Evolutionary conservation across 23 tunicate species (phyloP).

Genomic region (Trididemnum miniatum): DNA sequence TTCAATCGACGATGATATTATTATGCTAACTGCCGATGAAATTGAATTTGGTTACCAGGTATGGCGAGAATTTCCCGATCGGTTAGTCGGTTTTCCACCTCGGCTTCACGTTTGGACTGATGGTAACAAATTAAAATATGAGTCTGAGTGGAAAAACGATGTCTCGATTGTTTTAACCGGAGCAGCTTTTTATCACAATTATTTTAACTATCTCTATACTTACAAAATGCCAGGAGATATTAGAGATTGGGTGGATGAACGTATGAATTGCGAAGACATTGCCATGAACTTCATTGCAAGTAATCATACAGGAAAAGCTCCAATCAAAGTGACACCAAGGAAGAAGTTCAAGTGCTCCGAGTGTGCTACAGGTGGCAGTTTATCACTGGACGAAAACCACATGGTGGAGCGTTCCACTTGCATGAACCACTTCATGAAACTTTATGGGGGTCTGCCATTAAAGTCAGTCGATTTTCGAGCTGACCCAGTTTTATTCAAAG

Average conservation of each 20-base stretch:
- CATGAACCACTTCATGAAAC: conserved; percentile 69
- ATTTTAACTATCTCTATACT: conserved; percentile 78
- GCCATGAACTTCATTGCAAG: conserved; percentile 84
- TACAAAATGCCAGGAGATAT: conserved; percentile 89
- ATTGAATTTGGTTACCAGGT: conserved; percentile 95
- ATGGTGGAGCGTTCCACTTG: conserved; percentile 96
- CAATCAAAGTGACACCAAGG: conserved; percentile 95
- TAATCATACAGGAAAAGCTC: conserved; percentile 94
- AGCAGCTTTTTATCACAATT: conserved; percentile 96
- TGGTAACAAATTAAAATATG: conserved; percentile 52
- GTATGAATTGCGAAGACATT: conserved; percentile 98
- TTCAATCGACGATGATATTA: conserved; percentile 96
- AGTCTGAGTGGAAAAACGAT: conserved; percentile 94
- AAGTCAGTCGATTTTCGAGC: conserved; percentile 84
- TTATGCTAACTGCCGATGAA: conserved; percentile 95
- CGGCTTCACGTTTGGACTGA: conserved; percentile 85
- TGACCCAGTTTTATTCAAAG: conserved; percentile 85
- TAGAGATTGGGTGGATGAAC: conserved; percentile 86
- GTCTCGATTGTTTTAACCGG: conserved; percentile 91
- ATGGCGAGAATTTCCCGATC: conserved; percentile 96
- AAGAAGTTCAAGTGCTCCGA: conserved; percentile 88
- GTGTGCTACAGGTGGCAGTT: conserved; percentile 70
- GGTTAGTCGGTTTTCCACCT: conserved; percentile 91
- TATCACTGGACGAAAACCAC: conserved; percentile 88
- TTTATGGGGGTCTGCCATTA: conserved; percentile 77